Conservation (phyloP, 2,113 vertebrate species). For the Chaenocephalus aceratus region DNA sequence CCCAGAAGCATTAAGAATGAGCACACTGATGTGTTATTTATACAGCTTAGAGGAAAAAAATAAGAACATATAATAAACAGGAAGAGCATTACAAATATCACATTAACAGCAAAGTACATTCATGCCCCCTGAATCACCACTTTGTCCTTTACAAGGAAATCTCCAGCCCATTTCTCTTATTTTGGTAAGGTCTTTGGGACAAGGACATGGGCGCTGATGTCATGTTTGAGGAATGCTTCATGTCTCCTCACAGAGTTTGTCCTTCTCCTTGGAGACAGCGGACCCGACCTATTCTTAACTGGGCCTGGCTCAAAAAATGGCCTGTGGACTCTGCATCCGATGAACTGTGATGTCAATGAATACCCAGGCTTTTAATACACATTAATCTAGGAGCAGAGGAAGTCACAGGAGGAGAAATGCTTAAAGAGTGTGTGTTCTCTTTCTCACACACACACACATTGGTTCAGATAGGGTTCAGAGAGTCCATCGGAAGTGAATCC, state of each 20-base stretch:
- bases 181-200: constrained; percentile 65
- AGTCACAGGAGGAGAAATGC: constrained; percentile 50
- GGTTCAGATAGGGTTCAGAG: background rate
- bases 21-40: constrained; percentile 32
- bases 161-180: constrained; percentile 48
- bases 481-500: constrained; percentile 11
- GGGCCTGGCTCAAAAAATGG: constrained; percentile 43
- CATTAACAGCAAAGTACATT: constrained; percentile 9
- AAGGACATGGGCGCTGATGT: constrained; percentile 62
- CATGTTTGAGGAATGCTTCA: constrained; percentile 66
- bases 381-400: constrained; percentile 63
- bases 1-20: constrained; percentile 46
- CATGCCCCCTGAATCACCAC: constrained; percentile 15
- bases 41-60: constrained; percentile 38
- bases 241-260: constrained; percentile 52
- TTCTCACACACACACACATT: background rate
- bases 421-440: constrained; percentile 12
- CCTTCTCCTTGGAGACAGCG: constrained; percentile 64
- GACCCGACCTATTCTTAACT: constrained; percentile 64
- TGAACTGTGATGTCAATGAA: constrained; percentile 63
- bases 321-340: constrained; percentile 49
- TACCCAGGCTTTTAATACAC: constrained; percentile 56
- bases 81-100: constrained; percentile 43
- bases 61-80: constrained; percentile 15
- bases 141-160: constrained; percentile 40